These are phyloP conservation scores for Thera obeliscata DNA, from an alignment of 2,888 invertebrate species.

Conservation along the genomic window DNA sequence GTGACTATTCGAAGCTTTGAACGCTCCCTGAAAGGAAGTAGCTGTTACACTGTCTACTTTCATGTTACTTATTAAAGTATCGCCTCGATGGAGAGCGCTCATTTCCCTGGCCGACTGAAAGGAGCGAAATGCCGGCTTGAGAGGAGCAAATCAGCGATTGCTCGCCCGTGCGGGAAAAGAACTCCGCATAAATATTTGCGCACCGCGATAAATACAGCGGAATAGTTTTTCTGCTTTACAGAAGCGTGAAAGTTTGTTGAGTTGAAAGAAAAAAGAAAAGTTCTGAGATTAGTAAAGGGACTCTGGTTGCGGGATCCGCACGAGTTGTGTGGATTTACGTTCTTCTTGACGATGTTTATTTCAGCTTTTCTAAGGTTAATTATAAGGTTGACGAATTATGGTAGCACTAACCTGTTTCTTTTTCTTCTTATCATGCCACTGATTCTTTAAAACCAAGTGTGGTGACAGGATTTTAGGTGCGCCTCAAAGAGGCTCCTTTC, in stretches of 20 bases:
- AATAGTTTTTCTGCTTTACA: slow-evolving; percentile 35
- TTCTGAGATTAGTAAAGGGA: slow-evolving; percentile 23
- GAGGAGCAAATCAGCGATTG: slow-evolving; percentile 30
- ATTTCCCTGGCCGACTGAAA: slow-evolving; percentile 34
- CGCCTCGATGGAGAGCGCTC: slow-evolving; percentile 28
- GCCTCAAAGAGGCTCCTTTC: too few relatives aligned
- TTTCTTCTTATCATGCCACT: too few relatives aligned
- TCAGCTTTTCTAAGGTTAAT: background rate
- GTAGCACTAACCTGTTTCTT: too few relatives aligned
- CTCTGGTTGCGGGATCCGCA: slow-evolving; percentile 8
- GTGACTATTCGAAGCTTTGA: slow-evolving; percentile 41
- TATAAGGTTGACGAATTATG: too few relatives aligned
- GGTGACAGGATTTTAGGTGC: too few relatives aligned
- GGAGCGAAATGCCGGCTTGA: slow-evolving; percentile 23
- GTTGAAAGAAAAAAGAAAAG: slow-evolving; percentile 25
- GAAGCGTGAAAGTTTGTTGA: slow-evolving; percentile 25
- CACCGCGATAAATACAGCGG: slow-evolving; percentile 25
- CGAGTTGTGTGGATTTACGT: slow-evolving; percentile 8
- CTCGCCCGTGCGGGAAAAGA: slow-evolving; percentile 31
- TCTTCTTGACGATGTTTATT: background rate
- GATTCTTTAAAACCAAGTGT: too few relatives aligned
- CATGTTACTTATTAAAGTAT: slow-evolving; percentile 41
- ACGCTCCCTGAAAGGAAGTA: slow-evolving; percentile 26
- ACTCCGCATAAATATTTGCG: slow-evolving; percentile 38
- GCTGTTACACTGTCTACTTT: slow-evolving; percentile 35